Evolutionary conservation across 2,797 vertebrate species (phyloP).

Genomic region (Characodon lateralis): DNA sequence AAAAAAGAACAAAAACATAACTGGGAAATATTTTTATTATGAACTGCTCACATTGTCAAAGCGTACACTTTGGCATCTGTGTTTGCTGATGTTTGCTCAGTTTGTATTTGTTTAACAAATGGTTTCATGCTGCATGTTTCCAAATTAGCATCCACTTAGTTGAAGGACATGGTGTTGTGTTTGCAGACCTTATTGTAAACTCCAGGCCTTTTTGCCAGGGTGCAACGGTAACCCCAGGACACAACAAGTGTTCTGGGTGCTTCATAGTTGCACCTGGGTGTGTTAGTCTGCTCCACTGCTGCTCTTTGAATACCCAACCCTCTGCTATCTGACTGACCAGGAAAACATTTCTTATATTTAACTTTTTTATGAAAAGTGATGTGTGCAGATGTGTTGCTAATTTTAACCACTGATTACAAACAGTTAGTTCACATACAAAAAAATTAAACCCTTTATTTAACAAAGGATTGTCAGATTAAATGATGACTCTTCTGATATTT

Average conservation of each 20-base stretch:
- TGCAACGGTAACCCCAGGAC: constrained; percentile 84
- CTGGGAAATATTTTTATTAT: not conserved
- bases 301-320: not conserved
- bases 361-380: not conserved
- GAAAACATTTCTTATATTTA: not conserved
- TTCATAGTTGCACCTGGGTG: too few relatives aligned
- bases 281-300: not conserved
- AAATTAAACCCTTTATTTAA: too few relatives aligned
- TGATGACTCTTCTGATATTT: too few relatives aligned
- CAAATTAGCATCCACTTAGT: not conserved
- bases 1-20: not conserved
- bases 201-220: constrained; percentile 75
- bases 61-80: too few relatives aligned
- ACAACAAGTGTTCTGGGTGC: constrained; percentile 36
- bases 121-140: not conserved
- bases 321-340: not conserved
- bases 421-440: too few relatives aligned
- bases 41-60: too few relatives aligned
- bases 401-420: too few relatives aligned
- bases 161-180: constrained; percentile 20
- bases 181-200: constrained; percentile 84
- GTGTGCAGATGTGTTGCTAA: not conserved
- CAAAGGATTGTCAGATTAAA: too few relatives aligned
- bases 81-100: too few relatives aligned
- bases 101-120: not conserved